Conservation (phyloP, 2,113 vertebrate genomes). For the Campylorhamphus procurvoides region DNA sequence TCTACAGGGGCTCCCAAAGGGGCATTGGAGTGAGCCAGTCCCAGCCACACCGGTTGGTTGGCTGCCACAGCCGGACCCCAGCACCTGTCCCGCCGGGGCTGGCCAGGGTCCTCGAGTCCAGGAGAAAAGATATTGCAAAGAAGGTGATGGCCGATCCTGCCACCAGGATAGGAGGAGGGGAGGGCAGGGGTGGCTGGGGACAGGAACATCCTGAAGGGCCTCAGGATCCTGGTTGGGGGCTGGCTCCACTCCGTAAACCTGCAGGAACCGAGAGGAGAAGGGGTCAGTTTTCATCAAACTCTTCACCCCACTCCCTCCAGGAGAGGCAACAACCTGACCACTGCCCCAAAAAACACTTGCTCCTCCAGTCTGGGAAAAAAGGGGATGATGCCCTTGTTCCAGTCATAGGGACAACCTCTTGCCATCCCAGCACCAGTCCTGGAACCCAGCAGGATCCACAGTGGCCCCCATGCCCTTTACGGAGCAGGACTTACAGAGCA, state of each 20-base stretch:
- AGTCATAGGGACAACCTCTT: not conserved
- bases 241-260: slow-evolving; percentile 43
- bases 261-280: not conserved
- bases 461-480: not conserved
- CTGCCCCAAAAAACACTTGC: fast-evolving
- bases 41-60: fast-evolving
- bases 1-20: not conserved
- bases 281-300: not conserved
- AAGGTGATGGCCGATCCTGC: not conserved
- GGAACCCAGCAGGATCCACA: not conserved
- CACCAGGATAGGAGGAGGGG: not conserved
- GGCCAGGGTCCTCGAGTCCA: not conserved
- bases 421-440: not conserved
- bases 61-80: not conserved
- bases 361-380: not conserved
- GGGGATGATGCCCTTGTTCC: fast-evolving
- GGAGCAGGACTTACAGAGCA: slow-evolving; percentile 71
- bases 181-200: not conserved
- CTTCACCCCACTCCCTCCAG: not conserved
- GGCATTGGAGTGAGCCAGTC: not conserved
- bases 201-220: not conserved
- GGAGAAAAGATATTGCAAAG: slow-evolving; percentile 51
- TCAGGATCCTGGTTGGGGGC: slow-evolving; percentile 49
- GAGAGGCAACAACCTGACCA: not conserved
- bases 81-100: not conserved